Evolutionary conservation across 1,140 invertebrate genomes (phyloP).

Genomic region (Drosophila triauraria): DNA sequence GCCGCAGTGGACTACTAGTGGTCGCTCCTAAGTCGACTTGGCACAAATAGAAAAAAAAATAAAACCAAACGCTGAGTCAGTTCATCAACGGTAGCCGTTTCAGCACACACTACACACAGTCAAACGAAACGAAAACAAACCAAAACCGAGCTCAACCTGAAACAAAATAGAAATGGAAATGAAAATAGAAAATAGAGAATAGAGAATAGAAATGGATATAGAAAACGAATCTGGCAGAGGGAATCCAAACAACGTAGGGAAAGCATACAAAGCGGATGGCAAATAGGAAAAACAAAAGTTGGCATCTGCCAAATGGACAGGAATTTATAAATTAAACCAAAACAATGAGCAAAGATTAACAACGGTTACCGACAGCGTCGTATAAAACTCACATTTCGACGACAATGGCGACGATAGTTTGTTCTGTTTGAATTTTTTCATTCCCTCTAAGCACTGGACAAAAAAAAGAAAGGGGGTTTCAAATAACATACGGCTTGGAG

Average conservation of each 20-base stretch:
- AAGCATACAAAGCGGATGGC: conserved; percentile 29
- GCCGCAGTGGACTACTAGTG: conserved; percentile 38
- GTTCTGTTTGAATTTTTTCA: conserved; percentile 8
- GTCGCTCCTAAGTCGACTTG: conserved; percentile 26
- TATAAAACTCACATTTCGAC: conserved; percentile 37
- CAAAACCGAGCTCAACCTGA: conserved; percentile 34
- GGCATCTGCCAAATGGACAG: conserved; percentile 76
- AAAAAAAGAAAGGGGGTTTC: not conserved
- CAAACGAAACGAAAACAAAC: conserved; percentile 26
- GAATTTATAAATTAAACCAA: conserved; percentile 84
- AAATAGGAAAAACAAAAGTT: conserved; percentile 69
- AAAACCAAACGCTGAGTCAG: conserved; percentile 55
- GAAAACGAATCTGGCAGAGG: conserved; percentile 29
- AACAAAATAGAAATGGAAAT: conserved; percentile 31
- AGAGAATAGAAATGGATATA: conserved; percentile 32
- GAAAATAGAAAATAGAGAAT: conserved; percentile 5
- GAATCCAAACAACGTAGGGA: conserved; percentile 47
- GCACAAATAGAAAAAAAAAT: conserved; percentile 42
- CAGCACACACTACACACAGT: conserved; percentile 14
- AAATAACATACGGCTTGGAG: too few species aligned
- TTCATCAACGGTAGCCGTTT: conserved; percentile 70
- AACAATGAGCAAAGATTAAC: conserved; percentile 81
- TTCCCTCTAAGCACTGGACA: conserved; percentile 1
- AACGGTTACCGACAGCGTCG: conserved; percentile 49
- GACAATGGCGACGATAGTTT: conserved; percentile 60